Conservation (phyloP, 2,888 invertebrate genomes). For the Lottia scabra region DNA sequence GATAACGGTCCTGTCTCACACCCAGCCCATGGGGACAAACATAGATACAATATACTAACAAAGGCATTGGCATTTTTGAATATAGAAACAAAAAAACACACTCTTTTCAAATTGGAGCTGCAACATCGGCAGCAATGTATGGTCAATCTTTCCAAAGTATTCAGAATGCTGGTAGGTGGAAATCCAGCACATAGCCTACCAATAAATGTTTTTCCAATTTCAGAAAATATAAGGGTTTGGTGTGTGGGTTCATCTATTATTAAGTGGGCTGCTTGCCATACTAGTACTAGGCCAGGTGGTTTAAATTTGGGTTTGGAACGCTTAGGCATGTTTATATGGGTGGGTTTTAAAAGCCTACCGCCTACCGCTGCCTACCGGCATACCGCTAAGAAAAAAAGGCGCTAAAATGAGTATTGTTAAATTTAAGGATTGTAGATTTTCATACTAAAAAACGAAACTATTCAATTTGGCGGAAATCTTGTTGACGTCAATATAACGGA, state of each 20-base stretch:
- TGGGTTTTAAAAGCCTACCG: no score
- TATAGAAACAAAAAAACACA: neutral
- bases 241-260: neutral
- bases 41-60: neutral
- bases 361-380: no score
- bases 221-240: neutral
- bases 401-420: no score
- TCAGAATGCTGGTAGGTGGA: neutral
- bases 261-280: neutral
- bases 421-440: no score
- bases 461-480: no score
- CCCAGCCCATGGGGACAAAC: no score
- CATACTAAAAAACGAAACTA: no score
- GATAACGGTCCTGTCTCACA: no score
- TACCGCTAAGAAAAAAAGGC: no score
- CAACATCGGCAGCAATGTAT: neutral
- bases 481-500: no score
- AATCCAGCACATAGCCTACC: neutral
- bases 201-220: neutral
- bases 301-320: neutral
- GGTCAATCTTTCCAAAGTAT: neutral
- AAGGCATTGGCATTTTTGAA: neutral
- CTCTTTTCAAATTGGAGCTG: neutral
- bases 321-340: neutral
- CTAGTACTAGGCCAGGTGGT: neutral